Base-by-base conservation (phyloP, 2,888 invertebrate species). In the Folsomia manolachei region DNA sequence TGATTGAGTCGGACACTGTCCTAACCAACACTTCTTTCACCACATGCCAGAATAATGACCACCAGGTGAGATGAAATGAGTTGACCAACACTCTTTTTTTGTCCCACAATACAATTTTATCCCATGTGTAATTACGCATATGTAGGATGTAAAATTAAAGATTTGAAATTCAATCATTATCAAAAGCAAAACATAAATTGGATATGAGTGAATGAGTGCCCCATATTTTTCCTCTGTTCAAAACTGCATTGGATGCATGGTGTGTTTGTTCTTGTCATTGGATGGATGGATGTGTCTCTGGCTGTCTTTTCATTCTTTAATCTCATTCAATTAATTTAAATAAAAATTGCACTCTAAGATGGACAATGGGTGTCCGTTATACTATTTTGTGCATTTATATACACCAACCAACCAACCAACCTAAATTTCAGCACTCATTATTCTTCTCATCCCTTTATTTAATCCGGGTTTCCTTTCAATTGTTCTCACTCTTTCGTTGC, bases 261-360 rank as follows among this genome's bases (percentile, higher is more conserved):
- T 39, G 39, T 39, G 4, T 4, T 39, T 39, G 39, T 39, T 14
- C 14, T 39, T 39, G 39, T 9, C 14, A 14, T 4, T 39, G 39
- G 39, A 39, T 39, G 39, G 39, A 39, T 64, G 65, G 18, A 21
- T 66, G 65, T 39, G 25, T 51, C 52, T 64, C 27, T 7, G 7
- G 1, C n/a, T 26, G 2, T 7, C 23, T 4, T 62, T 26, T 23
- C 25, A 24, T 62, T 23, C 18, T 64, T 27, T 27, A 11, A 63
- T 60, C 21, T 60, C 60, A 64, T 64, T 66, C 65, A 66, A 66
- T 66, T 66, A 66, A 66, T 66, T 66, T 66, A 21, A 66, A 66
- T 66, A 66, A 66, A 66, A 66, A 66, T 66, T 27, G 51, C 39
- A 52, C 27, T 14, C 25, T 27, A 14, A 62, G 64, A 21, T 66